Conservation (phyloP, 2,888 invertebrate species). For the Molanna angustata region DNA sequence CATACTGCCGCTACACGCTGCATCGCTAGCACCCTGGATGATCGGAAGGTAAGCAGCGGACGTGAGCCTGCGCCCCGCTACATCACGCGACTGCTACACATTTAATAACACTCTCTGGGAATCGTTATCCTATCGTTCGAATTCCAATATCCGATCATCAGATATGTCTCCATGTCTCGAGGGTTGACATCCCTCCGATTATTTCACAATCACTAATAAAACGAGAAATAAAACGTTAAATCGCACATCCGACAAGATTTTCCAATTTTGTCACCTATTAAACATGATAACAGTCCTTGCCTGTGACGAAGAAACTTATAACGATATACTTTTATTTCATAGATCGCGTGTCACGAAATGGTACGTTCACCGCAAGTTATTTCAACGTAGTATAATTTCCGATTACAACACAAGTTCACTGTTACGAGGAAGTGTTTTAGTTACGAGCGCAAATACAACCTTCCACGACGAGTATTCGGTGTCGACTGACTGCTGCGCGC, state of each 20-base stretch:
- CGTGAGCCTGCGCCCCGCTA: constrained; percentile 3
- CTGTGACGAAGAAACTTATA: neutral
- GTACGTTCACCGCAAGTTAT: constrained; percentile 3
- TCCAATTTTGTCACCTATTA: constrained; percentile 15
- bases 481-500: constrained; percentile 25
- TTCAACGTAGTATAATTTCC: constrained; percentile 11
- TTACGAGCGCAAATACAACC: constrained; percentile 11
- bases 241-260: too few relatives aligned
- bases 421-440: constrained; percentile 13
- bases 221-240: constrained; percentile 8
- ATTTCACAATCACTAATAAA: constrained; percentile 15
- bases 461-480: constrained; percentile 9
- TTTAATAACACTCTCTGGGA: too few relatives aligned
- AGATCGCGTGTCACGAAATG: constrained; percentile 13
- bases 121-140: too few relatives aligned
- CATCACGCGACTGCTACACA: constrained; percentile 24
- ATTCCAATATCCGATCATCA: too few relatives aligned
- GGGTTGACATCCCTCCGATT: constrained; percentile 9
- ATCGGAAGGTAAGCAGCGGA: too few relatives aligned
- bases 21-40: neutral
- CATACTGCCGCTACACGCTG: constrained; percentile 4
- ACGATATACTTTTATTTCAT: constrained; percentile 5
- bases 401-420: constrained; percentile 20
- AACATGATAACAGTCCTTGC: constrained; percentile 17
- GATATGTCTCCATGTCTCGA: neutral